Percentiles rank a stretch among this genome's conserved stretches.
Conservation (phyloP, 2,888 invertebrate species). For the Calephelis perditalis region DNA sequence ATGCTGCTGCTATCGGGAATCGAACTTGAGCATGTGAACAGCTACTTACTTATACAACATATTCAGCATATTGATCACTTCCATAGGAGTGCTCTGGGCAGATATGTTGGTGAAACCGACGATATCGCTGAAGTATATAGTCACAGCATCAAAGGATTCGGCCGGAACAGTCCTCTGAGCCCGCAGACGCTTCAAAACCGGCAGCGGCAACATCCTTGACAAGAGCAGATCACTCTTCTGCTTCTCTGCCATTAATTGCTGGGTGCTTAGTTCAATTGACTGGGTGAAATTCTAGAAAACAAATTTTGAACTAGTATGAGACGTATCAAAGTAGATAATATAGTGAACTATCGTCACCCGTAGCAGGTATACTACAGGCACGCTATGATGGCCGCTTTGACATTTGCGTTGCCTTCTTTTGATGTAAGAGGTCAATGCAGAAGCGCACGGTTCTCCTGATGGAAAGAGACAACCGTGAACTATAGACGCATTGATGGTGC, state of each 20-base stretch:
- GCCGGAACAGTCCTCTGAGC: constrained; percentile 79
- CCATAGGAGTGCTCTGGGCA: constrained; percentile 80
- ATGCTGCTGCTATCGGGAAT: too few relatives aligned
- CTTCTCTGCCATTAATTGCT: constrained; percentile 72
- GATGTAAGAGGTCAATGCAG: too few relatives aligned
- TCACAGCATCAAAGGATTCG: constrained; percentile 82
- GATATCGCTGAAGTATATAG: constrained; percentile 85
- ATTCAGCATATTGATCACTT: constrained; percentile 82
- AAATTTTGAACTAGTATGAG: background rate
- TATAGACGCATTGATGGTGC: too few relatives aligned
- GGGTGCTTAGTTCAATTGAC: constrained; percentile 69
- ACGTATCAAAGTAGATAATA: too few relatives aligned
- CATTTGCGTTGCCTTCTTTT: too few relatives aligned
- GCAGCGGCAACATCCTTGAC: constrained; percentile 77
- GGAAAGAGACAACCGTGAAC: too few relatives aligned
- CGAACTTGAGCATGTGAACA: too few relatives aligned
- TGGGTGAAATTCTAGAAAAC: constrained; percentile 63
- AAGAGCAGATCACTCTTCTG: constrained; percentile 78
- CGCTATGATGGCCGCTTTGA: too few relatives aligned
- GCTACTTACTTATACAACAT: constrained; percentile 79
- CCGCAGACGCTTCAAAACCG: constrained; percentile 72
- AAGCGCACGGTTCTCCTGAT: too few relatives aligned
- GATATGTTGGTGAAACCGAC: constrained; percentile 83
- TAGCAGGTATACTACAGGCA: too few relatives aligned
- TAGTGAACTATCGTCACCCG: too few relatives aligned